Conservation (phyloP, 2,888 invertebrate species). For the Dione vanillae region DNA sequence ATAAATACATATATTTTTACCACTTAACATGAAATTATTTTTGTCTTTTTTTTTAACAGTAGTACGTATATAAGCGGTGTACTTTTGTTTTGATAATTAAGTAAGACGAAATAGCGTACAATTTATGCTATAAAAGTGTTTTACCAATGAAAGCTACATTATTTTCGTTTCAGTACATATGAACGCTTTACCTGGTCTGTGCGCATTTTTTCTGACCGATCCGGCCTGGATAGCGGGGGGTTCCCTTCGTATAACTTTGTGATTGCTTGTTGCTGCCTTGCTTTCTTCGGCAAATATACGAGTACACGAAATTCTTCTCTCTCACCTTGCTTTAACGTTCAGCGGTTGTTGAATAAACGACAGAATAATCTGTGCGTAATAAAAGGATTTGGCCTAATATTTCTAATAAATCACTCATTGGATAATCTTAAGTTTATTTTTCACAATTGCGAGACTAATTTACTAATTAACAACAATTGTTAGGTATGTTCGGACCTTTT, state of each 20-base stretch:
- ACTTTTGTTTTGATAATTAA: too few species aligned
- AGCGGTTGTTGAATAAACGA: conserved; percentile 69
- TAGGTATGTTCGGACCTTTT: background rate
- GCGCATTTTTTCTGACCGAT: conserved; percentile 74
- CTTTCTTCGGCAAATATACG: conserved; percentile 76
- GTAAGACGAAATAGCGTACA: too few species aligned
- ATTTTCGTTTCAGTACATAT: background rate
- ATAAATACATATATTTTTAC: background rate
- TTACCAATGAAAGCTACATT: too few species aligned
- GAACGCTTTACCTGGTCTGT: conserved; percentile 70
- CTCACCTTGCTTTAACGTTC: conserved; percentile 61
- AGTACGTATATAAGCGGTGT: too few species aligned
- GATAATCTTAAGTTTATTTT: conserved; percentile 22
- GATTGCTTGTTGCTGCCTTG: conserved; percentile 59
- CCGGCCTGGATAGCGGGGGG: conserved; percentile 74
- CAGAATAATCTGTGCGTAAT: conserved; percentile 69
- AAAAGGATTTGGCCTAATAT: conserved; percentile 59
- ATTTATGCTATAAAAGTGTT: too few species aligned
- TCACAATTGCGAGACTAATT: conserved; percentile 7
- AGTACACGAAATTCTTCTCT: conserved; percentile 82
- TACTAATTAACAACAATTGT: conserved; percentile 8
- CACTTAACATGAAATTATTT: too few species aligned
- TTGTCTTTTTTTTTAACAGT: too few species aligned
- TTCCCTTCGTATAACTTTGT: conserved; percentile 55
- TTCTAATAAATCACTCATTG: conserved; percentile 72